These are phyloP conservation scores for Addax nasomaculatus DNA, from an alignment of 2,113 vertebrate species.

Conservation along the genomic window DNA sequence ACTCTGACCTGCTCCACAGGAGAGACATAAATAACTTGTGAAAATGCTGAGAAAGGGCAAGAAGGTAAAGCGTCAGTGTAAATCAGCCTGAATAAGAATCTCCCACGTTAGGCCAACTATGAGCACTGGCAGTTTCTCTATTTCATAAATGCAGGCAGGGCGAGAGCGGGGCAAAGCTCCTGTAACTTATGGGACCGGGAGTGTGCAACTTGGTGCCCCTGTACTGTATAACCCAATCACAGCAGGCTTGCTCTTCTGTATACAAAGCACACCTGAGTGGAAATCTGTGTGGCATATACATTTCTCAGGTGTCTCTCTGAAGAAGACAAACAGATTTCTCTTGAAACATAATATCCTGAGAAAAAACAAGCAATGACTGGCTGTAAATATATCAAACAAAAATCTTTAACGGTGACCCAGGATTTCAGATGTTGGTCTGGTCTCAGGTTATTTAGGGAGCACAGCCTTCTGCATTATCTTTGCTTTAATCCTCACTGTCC, in stretches of 20 bases:
- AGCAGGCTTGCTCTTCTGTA: neutral
- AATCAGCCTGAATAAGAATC: neutral
- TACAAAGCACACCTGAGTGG: neutral
- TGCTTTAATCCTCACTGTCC: slow-evolving; percentile 73
- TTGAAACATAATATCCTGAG: neutral
- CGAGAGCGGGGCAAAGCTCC: neutral
- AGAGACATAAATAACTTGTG: neutral
- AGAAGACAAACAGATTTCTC: neutral
- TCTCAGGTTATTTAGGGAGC: slow-evolving; percentile 39
- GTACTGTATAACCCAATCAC: neutral
- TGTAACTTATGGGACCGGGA: neutral
- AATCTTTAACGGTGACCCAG: neutral
- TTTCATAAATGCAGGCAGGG: neutral
- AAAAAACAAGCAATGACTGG: neutral
- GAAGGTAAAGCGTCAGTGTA: neutral
- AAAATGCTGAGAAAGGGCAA: neutral
- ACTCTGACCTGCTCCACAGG: neutral
- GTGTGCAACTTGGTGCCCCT: neutral
- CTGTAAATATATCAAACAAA: neutral
- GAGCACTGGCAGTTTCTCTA: neutral
- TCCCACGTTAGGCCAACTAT: neutral
- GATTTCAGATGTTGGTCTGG: slow-evolving; percentile 19
- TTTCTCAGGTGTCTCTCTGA: slow-evolving; percentile 28
- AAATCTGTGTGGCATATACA: neutral
- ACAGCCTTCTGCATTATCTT: neutral